Evolutionary conservation across 2,888 invertebrate species (phyloP).

Genomic region (Poecilus cupreus): DNA sequence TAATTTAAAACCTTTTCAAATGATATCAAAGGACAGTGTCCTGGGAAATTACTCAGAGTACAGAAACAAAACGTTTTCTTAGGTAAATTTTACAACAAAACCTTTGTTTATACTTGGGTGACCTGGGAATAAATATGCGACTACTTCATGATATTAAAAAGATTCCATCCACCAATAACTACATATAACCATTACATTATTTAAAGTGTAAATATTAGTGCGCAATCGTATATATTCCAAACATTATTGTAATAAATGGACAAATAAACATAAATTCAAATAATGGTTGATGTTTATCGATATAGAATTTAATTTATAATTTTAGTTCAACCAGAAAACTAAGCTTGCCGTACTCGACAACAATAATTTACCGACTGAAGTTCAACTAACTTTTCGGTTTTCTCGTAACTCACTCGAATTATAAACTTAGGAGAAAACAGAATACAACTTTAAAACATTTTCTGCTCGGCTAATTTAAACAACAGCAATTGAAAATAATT

Average conservation of each 20-base stretch:
- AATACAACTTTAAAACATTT: slow-evolving; percentile 46
- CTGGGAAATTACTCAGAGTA: slow-evolving; percentile 4
- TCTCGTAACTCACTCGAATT: slow-evolving; percentile 39
- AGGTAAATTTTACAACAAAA: neutral
- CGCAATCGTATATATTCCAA: neutral
- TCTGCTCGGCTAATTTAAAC: slow-evolving; percentile 40
- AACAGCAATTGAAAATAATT: slow-evolving; percentile 33
- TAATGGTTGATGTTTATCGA: slow-evolving; percentile 2
- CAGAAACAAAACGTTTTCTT: slow-evolving; percentile 13
- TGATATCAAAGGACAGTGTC: slow-evolving; percentile 14
- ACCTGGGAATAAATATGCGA: neutral
- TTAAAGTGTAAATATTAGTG: neutral
- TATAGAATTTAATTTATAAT: neutral
- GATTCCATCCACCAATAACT: too few species aligned
- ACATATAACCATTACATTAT: too few species aligned
- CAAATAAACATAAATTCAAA: neutral
- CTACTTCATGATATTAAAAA: neutral
- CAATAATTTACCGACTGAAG: slow-evolving; percentile 32
- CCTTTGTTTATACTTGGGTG: neutral
- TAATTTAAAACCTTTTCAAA: slow-evolving; percentile 34
- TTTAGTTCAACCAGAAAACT: too few species aligned
- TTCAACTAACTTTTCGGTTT: slow-evolving; percentile 33
- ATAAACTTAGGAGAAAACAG: slow-evolving; percentile 5
- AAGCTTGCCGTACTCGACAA: neutral
- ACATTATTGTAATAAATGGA: neutral